Conservation (phyloP, 2,888 invertebrate species). For the Andrena hattorfiana region DNA sequence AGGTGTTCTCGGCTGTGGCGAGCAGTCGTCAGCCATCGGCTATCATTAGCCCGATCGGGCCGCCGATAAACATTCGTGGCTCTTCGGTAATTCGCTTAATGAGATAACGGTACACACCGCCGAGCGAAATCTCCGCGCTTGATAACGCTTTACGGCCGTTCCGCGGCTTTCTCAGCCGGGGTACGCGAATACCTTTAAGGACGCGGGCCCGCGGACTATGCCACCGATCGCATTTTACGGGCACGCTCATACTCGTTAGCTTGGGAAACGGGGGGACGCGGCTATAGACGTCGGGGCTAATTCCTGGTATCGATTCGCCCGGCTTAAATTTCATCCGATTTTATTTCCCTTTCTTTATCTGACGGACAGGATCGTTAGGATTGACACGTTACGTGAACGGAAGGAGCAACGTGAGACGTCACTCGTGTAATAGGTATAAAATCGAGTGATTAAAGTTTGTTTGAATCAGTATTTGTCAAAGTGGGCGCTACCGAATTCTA, state of each 20-base stretch:
- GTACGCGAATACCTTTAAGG: conserved; percentile 42
- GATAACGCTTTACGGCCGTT: conserved; percentile 37
- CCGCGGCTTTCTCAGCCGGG: conserved; percentile 1
- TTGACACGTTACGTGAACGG: too few relatives aligned
- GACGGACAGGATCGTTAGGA: too few relatives aligned
- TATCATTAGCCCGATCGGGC: conserved; percentile 70
- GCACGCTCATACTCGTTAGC: conserved; percentile 36
- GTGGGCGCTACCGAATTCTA: too few relatives aligned
- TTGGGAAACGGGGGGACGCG: conserved; percentile 13
- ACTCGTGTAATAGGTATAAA: too few relatives aligned
- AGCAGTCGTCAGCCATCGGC: conserved; percentile 54
- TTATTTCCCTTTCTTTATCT: too few relatives aligned
- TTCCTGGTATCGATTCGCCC: background rate
- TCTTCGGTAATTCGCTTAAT: conserved; percentile 61
- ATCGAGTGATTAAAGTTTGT: too few relatives aligned
- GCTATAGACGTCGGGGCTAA: conserved; percentile 23
- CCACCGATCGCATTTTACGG: conserved; percentile 43
- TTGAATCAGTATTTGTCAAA: too few relatives aligned
- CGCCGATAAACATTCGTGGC: conserved; percentile 61
- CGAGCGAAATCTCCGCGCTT: conserved; percentile 41
- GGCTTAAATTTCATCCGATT: background rate
- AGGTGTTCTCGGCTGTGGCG: conserved; percentile 54
- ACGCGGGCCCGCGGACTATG: conserved; percentile 28
- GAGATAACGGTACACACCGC: conserved; percentile 57
- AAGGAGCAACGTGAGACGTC: too few relatives aligned